These are phyloP conservation scores for Cynodonichthys magdalenae DNA, from an alignment of 2,797 vertebrate genomes.

Conservation along the genomic window DNA sequence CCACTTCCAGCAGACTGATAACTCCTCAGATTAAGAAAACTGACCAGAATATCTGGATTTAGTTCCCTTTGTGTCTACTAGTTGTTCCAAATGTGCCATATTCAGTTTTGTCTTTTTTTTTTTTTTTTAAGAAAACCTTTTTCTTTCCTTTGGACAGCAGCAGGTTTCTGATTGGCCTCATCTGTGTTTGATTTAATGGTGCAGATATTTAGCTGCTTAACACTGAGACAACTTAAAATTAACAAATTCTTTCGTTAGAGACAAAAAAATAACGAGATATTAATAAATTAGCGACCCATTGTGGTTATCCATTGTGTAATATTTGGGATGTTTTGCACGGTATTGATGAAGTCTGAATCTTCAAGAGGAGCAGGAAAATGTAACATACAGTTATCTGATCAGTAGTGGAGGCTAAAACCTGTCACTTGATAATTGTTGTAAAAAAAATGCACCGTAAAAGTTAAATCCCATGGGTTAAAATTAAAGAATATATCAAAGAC, in stretches of 20 bases:
- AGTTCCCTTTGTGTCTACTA: constrained; percentile 71
- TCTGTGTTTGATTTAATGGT: constrained; percentile 71
- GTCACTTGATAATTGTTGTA: constrained; percentile 85
- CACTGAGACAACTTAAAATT: constrained; percentile 56
- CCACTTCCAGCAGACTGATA: constrained; percentile 49
- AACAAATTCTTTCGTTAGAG: constrained; percentile 53
- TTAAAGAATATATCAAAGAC: constrained; percentile 78
- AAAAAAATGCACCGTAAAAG: constrained; percentile 86
- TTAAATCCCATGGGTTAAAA: constrained; percentile 84
- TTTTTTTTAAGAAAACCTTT: constrained; percentile 53
- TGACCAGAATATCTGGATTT: constrained; percentile 47
- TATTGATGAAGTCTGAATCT: constrained; percentile 74
- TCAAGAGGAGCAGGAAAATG: constrained; percentile 73
- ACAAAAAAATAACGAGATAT: constrained; percentile 42
- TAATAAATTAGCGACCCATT: constrained; percentile 57
- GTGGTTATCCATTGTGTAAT: constrained; percentile 57
- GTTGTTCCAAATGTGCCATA: constrained; percentile 81
- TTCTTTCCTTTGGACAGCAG: constrained; percentile 62
- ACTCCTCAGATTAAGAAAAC: constrained; percentile 36
- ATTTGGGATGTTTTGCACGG: constrained; percentile 58
- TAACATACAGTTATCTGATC: constrained; percentile 80
- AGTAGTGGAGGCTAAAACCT: constrained; percentile 79
- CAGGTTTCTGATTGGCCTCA: constrained; percentile 75
- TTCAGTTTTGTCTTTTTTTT: constrained; percentile 59
- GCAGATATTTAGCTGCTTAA: constrained; percentile 75